Evolutionary conservation across 1,140 invertebrate genomes (phyloP).

Genomic region (Pteromalus puparum): DNA sequence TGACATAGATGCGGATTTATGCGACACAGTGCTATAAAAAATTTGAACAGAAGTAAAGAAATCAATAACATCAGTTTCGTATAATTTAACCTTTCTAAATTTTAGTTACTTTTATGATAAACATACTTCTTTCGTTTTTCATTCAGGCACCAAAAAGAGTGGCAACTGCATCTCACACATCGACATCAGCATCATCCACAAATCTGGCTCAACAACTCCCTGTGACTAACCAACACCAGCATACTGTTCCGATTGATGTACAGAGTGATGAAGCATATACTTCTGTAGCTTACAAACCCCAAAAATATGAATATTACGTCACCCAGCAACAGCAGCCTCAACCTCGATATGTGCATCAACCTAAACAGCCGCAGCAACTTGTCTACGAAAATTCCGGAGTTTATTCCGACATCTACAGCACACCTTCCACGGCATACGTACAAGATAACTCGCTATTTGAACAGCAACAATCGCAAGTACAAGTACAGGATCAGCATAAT

Average conservation of each 20-base stretch:
- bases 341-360: conserved; percentile 11
- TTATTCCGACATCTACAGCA: conserved; percentile 61
- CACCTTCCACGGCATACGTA: conserved; percentile 59
- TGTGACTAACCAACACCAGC: neutral
- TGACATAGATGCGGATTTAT: too few relatives aligned
- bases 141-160: neutral
- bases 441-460: conserved; percentile 65
- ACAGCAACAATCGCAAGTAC: conserved; percentile 58
- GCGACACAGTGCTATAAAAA: too few relatives aligned
- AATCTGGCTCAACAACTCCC: neutral
- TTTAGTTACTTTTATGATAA: too few relatives aligned
- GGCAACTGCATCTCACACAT: neutral
- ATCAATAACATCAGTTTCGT: too few relatives aligned
- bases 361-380: conserved; percentile 61
- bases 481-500: neutral
- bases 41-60: too few relatives aligned
- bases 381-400: conserved; percentile 64
- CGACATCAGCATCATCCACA: neutral
- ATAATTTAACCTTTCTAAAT: too few relatives aligned
- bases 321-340: neutral
- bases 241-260: neutral
- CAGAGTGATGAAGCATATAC: neutral
- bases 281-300: conserved; percentile 1
- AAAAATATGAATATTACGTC: conserved; percentile 3
- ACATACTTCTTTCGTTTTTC: neutral